Evolutionary conservation across 2,888 invertebrate species (phyloP).

Genomic region (Ypsolopha scabrella): DNA sequence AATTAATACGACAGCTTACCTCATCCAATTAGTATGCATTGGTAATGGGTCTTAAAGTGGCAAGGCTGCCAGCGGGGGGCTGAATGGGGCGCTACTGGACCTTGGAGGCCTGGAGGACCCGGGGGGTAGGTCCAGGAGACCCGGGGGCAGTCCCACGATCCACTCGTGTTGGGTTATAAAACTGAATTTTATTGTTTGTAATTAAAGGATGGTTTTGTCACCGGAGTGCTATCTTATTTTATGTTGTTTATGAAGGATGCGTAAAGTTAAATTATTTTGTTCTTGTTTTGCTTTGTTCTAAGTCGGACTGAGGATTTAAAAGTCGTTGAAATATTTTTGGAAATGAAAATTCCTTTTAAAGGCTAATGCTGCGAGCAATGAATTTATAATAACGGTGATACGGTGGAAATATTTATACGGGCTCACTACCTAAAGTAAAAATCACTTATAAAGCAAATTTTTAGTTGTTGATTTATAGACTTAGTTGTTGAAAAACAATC

Average conservation of each 20-base stretch:
- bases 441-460: too few relatives aligned
- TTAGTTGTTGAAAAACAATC: too few relatives aligned
- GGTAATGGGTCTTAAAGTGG: conserved; percentile 20
- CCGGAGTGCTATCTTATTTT: not conserved
- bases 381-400: too few relatives aligned
- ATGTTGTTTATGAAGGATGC: not conserved
- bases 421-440: too few relatives aligned
- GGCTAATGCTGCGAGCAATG: too few relatives aligned
- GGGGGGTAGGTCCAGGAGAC: conserved; percentile 1
- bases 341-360: too few relatives aligned
- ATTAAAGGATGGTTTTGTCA: not conserved
- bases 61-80: conserved; percentile 27
- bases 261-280: too few relatives aligned
- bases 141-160: conserved; percentile 3
- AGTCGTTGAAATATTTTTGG: too few relatives aligned
- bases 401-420: too few relatives aligned
- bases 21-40: conserved; percentile 2
- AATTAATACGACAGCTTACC: not conserved
- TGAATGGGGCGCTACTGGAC: conserved; percentile 27
- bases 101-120: not conserved
- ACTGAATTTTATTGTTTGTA: not conserved
- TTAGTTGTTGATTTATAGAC: too few relatives aligned
- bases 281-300: too few relatives aligned
- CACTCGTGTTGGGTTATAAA: not conserved
- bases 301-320: too few relatives aligned